phyloP scores from a whole-genome alignment of 2,888 invertebrate species.

The Gryllus longicercus region DNA sequence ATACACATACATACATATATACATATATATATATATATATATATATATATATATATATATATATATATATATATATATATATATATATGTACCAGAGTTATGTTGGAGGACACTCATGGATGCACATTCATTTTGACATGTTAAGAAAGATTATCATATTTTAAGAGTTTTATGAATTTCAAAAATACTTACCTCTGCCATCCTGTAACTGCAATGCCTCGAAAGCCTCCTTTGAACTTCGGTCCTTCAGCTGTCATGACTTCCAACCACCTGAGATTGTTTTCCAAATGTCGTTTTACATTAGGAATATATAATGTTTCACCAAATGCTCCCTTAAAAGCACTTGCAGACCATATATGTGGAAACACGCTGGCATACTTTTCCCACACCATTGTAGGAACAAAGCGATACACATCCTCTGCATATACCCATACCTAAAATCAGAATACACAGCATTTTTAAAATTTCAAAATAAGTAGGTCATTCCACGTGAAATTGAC shows the following conservation, averaged over 20 bases:
- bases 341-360: conserved; percentile 69
- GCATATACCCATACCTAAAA: conserved; percentile 68
- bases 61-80: too few relatives aligned
- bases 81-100: too few relatives aligned
- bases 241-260: conserved; percentile 59
- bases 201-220: conserved; percentile 57
- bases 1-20: too few relatives aligned
- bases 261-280: conserved; percentile 66
- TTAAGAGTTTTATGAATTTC: neutral
- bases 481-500: too few relatives aligned
- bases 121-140: neutral
- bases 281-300: conserved; percentile 64
- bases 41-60: too few relatives aligned
- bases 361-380: conserved; percentile 64
- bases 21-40: too few relatives aligned
- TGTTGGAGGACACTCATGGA: too few relatives aligned
- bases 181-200: conserved; percentile 52
- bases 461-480: too few relatives aligned
- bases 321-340: conserved; percentile 73
- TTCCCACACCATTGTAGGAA: conserved; percentile 57
- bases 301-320: conserved; percentile 66
- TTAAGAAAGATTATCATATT: too few relatives aligned
- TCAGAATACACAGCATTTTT: too few relatives aligned
- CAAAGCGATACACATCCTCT: conserved; percentile 61
- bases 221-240: conserved; percentile 53